Evolutionary conservation across 53 echinoderm and acorn worm genomes (phyloP), one percentile per base, ranked within the genome.

Genomic region (Holothuria leucospilota): DNA sequence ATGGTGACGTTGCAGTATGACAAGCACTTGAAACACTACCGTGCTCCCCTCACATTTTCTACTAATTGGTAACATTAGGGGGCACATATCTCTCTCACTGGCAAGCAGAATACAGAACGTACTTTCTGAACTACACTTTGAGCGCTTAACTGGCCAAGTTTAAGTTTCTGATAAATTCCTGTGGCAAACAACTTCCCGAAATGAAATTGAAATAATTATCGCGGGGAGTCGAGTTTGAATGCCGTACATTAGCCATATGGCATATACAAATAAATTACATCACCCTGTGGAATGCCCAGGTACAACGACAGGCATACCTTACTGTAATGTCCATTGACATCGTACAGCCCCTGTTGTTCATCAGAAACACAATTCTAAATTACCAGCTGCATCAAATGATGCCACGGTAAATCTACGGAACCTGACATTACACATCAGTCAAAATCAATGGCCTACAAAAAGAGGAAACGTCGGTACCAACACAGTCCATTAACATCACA

Each of bases 181-280:
- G 72, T 20, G 39, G 72, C 34, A 38, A 39, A 46, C 39, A 23
- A 72, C 40, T 72, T 39, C 38, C 34, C 20, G 72, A 72, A 72
- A 72, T 72, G 72, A 72, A 72, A 72, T 38, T 72, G 46, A 39
- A 72, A 72, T 72, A 72, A 72, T 72, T 72, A 39, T 72, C 46
- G n/a, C 39, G 21, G 7, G 11, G 40, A 46, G 40, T 30, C 23
- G 13, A 39, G 39, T 68, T 39, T 39, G 49, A 72, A 72, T 72
- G 72, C 72, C 46, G 34, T 49, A 42, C 72, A 72, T 72, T 72
- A 72, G 40, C 72, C 34, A 38, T 46, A 46, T 46, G 21, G 72
- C 41, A 46, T 4, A 39, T 20, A 72, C 72, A 72, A 72, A 72
- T 72, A 72, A 72, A 72, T 72, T 72, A 39, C 34, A 30, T 30